Conservation (phyloP, 2,888 invertebrate species). For the Amblyjoppa proteus region DNA sequence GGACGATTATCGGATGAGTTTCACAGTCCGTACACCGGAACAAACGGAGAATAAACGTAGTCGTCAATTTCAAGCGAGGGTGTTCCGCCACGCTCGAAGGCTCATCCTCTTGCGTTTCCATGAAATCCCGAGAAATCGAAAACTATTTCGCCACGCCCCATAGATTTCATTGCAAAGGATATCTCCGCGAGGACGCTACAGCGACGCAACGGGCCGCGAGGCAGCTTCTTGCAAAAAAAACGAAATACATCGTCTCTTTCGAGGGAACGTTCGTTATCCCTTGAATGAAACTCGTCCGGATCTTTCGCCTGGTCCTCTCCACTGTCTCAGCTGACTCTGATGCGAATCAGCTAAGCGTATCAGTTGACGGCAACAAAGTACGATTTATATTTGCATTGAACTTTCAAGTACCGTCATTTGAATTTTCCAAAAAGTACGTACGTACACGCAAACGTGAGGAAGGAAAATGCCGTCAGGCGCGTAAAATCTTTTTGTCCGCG, state of each 20-base stretch:
- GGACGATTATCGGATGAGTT: neutral
- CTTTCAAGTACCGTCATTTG: neutral
- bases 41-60: slow-evolving; percentile 65
- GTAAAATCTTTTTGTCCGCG: too few species aligned
- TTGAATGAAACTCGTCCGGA: slow-evolving; percentile 7
- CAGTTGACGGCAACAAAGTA: neutral
- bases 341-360: neutral
- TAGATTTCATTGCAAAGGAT: slow-evolving; percentile 79
- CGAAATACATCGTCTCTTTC: neutral
- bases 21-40: slow-evolving; percentile 15
- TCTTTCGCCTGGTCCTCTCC: neutral
- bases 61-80: slow-evolving; percentile 62
- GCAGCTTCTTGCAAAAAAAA: neutral
- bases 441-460: neutral
- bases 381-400: neutral
- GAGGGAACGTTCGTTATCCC: slow-evolving; percentile 27
- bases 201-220: slow-evolving; percentile 1
- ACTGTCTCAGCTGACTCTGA: neutral
- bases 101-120: slow-evolving; percentile 33
- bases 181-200: slow-evolving; percentile 58
- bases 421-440: neutral
- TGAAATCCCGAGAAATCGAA: slow-evolving; percentile 79
- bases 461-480: too few species aligned
- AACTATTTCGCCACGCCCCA: slow-evolving; percentile 81
- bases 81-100: neutral